Percentiles rank a stretch among this genome's conserved stretches.
These are phyloP conservation scores for Cancer borealis DNA, from an alignment of 2,888 invertebrate genomes.

Conservation along the genomic window DNA sequence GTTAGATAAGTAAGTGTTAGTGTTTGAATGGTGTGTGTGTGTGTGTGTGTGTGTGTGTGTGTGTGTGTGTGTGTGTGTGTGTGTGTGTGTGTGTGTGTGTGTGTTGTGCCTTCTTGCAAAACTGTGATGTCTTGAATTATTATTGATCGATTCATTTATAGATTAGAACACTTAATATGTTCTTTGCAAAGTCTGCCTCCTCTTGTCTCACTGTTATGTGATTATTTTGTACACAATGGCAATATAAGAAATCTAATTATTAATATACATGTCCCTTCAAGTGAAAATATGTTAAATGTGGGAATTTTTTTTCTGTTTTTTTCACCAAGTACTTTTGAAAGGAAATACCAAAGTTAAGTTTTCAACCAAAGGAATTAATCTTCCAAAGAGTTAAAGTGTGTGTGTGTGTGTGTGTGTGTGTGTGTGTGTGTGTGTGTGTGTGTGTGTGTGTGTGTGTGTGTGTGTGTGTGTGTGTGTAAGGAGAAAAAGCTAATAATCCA, in stretches of 20 bases:
- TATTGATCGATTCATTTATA: neutral
- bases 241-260: neutral
- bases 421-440: slow-evolving; percentile 31
- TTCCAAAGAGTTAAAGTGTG: slow-evolving; percentile 25
- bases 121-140: neutral
- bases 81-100: neutral
- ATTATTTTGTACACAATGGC: neutral
- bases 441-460: neutral
- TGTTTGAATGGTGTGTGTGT: neutral
- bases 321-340: neutral
- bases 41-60: neutral
- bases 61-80: neutral
- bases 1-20: neutral
- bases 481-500: neutral
- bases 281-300: neutral
- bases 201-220: neutral
- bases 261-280: neutral
- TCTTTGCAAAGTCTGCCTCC: neutral
- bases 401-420: slow-evolving; percentile 37
- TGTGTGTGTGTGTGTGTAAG: neutral
- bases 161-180: neutral
- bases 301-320: neutral
- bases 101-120: neutral
- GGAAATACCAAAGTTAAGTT: neutral
- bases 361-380: neutral